Evolutionary conservation across 2,888 invertebrate genomes (phyloP).

Genomic region (Meliscaeva auricollis): DNA sequence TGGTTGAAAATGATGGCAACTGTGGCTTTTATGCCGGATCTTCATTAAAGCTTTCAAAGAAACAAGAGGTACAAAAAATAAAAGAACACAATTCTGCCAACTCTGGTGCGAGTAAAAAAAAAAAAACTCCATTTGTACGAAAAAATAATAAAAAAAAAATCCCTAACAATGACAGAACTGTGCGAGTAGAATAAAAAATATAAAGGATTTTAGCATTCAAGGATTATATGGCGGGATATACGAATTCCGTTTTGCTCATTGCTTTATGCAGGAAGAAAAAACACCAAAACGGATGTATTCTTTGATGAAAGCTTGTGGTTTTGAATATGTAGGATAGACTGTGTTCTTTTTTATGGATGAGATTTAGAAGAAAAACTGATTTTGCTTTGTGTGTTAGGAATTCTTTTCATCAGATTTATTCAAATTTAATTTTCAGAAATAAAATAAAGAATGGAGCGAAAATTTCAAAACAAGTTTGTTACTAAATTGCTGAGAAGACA

Average conservation of each 20-base stretch:
- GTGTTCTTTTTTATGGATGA: not conserved
- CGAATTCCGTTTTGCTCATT: conserved; percentile 22
- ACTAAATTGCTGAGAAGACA: no score
- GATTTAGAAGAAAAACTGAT: not conserved
- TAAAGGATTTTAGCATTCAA: conserved; percentile 17
- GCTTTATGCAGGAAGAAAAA: conserved; percentile 20
- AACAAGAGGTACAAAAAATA: conserved; percentile 45
- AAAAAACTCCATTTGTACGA: not conserved
- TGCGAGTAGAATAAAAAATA: conserved; percentile 4
- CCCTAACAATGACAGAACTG: conserved; percentile 30
- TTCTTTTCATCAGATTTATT: not conserved
- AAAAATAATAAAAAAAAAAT: conserved; percentile 34
- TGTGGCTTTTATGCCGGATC: conserved; percentile 68
- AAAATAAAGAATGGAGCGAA: no score
- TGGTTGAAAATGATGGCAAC: not conserved
- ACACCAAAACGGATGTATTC: conserved; percentile 49
- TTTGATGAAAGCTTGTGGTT: conserved; percentile 47
- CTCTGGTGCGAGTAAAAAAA: not conserved
- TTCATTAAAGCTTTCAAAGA: conserved; percentile 69
- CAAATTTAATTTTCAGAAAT: not conserved
- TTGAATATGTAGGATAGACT: conserved; percentile 3
- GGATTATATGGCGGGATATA: conserved; percentile 31
- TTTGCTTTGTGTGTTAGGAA: not conserved
- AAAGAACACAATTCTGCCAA: conserved; percentile 22
- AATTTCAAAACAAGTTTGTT: no score